Evolutionary conservation across 2,797 vertebrate species (phyloP), one percentile per base, ranked within the genome.

Genomic region (Enteromius unitaeniatus): DNA sequence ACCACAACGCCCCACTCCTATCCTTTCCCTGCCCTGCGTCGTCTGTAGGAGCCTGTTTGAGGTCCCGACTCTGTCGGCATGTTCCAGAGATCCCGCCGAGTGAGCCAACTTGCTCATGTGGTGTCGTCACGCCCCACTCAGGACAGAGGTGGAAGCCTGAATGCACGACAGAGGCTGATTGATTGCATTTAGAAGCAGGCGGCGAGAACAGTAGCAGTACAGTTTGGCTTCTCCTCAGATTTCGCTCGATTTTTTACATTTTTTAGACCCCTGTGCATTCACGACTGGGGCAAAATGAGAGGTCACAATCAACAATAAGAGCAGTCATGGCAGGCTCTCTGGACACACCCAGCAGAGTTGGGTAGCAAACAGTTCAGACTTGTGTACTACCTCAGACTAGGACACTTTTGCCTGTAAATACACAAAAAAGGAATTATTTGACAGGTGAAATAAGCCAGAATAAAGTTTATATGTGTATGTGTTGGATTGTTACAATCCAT

Each of bases 321-420:
- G 89, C 88, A 83, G 89, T 91, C 90, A 94, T 91, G 90, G 87
- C 87, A 88, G 88, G 68, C 85, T 83, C 72, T 79, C 72, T 62
- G 67, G 42, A 64, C 23, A 73, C 58, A 82, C 88, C 84, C 88
- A 89, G 84, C 87, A 87, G 84, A 83, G 86, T 86, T 70, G 76
- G 58, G 53, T 81, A 68, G 79, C 64, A 89, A 81, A 92, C 85
- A 88, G 76, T 72, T 84, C 67, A 82, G 87, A 76, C 89, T 88
- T 86, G 86, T 84, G 72, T 73, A 74, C 60, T 51, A 76, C 69
- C 78, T 89, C 58, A 47, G 21, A 64, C 47, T 72, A 89, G 89
- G 90, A 93, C 86, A 89, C 87, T 89, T 88, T 87, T 89, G 88
- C 87, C 90, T 91, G 86, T 88, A 60, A 90, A 91, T 87, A 88